Base-by-base conservation (phyloP, 92 coral and sea anemone genomes). In the Meandrina meandrites region DNA sequence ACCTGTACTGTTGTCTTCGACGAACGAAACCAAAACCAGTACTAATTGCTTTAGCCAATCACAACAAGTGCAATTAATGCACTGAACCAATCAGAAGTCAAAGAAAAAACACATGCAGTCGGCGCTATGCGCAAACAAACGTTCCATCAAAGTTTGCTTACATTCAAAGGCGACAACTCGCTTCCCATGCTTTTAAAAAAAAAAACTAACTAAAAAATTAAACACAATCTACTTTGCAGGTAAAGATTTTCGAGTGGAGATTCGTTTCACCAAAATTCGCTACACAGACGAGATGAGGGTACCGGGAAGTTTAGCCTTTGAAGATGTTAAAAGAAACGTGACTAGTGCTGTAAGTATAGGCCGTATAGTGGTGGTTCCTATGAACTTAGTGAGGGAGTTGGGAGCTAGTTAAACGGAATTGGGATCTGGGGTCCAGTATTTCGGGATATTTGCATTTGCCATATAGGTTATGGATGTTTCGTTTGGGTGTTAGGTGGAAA, bases 161-260 rank as follows among this genome's bases (percentile, higher is more conserved):
- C 64, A 57, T 57, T 57, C 27, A 13, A 18, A 57, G 27, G 8
- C 68, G 11, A 4, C 68, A 7, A 9, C 68, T 8, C 30, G 27
- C 14, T 60, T 60, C 30, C 68, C 10, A 24, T 22, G 30, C 30
- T 8, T 60, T 27, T n/a, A n/a, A n/a, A 60, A 10, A 7, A 24
- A 60, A 22, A 24, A 5, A 10, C 68, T 60, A 4, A 48, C 53
- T 48, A 48, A 48, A 4, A 48, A 48, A 48, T 12, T 48, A 48
- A 12, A 48, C 9, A 48, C 60, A 21, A 15, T 66, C 28, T 35
- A 19, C 37, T 10, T 42, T 9, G 36, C 72, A 94, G 98, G 98
- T 28, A 94, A 94, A 48, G 98, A 94, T 72, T 94, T 91, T 81
- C 88, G 92, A 80, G 94, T 94, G 1, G 94, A 91, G 67, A 80